Evolutionary conservation across 1,140 invertebrate species (phyloP), one percentile per base, ranked within the genome.

Genomic region (Sycobia sp.): DNA sequence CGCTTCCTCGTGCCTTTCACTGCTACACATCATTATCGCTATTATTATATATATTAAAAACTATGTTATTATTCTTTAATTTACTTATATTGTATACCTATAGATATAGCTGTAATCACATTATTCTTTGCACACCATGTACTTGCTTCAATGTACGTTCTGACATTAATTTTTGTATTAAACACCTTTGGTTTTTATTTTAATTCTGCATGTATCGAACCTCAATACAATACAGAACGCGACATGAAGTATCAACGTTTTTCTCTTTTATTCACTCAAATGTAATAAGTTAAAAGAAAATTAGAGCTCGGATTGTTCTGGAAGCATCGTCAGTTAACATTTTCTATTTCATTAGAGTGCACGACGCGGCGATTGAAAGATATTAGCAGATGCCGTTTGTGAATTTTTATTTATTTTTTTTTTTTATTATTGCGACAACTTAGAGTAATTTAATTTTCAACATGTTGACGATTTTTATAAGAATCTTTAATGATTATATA

Each of bases 21-120:
- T 27, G n/a, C 27, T 57, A 65, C 58, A 4, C n/a, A 46, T 27
- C n/a, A 46, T 49, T 14, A 51, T 41, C 18, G 18, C 25, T 63
- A 63, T 43, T 36, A 59, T 64, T 4, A 38, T 14, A 9, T 38
- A 14, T 23, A 51, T 39, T 65, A 68, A 67, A 29, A 54, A 59
- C 63, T 62, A 53, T 65, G 29, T 70, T 67, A 56, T 20, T 56
- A n/a, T n/a, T n/a, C n/a, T 56, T 44, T 56, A 43, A 43, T 56
- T 56, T 7, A n/a, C 9, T 13, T 20, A 56, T 18, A 56, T 18
- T 43, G 38, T 56, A 32, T 29, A 56, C 22, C 25, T 56, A n/a
- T n/a, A n/a, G n/a, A n/a, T n/a, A n/a, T n/a, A 56, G 39, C 11
- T 32, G 23, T 44, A 44, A n/a, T 29, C 8, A 14, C 22, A 56